Evolutionary conservation across 2,888 invertebrate species (phyloP), one percentile per base, ranked within the genome.

Genomic region (Tryphoninae sp.): DNA sequence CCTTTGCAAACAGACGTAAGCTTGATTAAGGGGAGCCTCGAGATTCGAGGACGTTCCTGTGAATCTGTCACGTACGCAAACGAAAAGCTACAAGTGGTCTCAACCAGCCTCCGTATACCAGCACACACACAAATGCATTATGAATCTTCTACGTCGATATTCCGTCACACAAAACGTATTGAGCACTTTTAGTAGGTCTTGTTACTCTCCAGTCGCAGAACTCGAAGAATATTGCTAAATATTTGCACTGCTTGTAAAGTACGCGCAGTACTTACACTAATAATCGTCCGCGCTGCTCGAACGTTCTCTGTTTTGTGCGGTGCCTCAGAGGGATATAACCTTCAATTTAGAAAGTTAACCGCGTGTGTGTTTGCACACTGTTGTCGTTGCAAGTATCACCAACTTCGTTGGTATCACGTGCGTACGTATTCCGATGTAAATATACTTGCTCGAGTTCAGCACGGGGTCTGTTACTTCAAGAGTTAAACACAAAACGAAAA

Each of bases 341-440:
- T 86, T 86, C 84, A 81, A 81, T 80, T 83, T 84, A 81, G 81
- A 84, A 84, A 82, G 80, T 83, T 65, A 78, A 19, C 62, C 26
- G 42, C 53, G 16, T 58, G 19, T n/a, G 73, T 61, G 69, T 68
- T 42, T 64, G 69, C 67, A 69, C 68, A 33, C 13, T 59, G 23
- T 19, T 26, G 8, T 22, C 49, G 61, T 65, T 65, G 19, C 23
- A 19, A 55, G 19, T 51, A 3, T 51, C 72, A 8, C 23, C n/a
- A n/a, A n/a, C n/a, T n/a, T n/a, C n/a, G n/a, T n/a, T n/a, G n/a
- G n/a, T n/a, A n/a, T 51, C 72, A 8, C 23, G 62, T 68, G 19
- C 40, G 19, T 16, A 19, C 33, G 23, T 33, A 51, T 49, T 2
- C 33, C n/a, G 59, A 59, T 78, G 72, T 72, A 71, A 64, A 71